Percentiles rank a stretch among this genome's conserved stretches.
Evolutionary conservation across 1,140 invertebrate species (phyloP).

Genomic region (Idris sp.): DNA sequence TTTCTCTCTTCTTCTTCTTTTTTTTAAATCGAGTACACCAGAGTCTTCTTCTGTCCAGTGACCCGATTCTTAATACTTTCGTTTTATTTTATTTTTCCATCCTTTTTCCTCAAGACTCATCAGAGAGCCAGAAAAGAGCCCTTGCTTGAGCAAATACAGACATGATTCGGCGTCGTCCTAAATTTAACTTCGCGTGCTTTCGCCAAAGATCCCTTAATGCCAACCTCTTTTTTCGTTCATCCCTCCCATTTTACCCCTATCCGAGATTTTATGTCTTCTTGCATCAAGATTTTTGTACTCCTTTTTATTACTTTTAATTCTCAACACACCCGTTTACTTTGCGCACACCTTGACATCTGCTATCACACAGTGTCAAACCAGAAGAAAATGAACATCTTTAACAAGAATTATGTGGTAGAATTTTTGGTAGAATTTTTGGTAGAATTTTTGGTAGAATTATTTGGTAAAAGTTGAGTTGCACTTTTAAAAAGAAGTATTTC

Average conservation of each 20-base stretch:
- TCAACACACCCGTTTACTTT: conserved; percentile 35
- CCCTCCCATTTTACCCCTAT: background rate
- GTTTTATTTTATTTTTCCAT: no score
- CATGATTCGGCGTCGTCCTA: conserved; percentile 55
- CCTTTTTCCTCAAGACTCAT: no score
- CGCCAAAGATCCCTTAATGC: conserved; percentile 53
- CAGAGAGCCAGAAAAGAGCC: conserved; percentile 47
- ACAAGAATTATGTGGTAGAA: no score
- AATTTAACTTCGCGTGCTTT: conserved; percentile 59
- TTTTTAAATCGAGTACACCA: conserved; percentile 33
- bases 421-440: no score
- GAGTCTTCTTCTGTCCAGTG: conserved; percentile 46
- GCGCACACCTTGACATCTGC: conserved; percentile 21
- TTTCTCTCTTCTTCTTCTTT: no score
- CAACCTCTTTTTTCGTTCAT: background rate
- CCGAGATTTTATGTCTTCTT: background rate
- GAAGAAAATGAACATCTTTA: no score
- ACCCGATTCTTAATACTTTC: conserved; percentile 40
- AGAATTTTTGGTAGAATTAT: no score
- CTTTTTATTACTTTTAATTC: conserved; percentile 44
- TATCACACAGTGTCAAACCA: no score
- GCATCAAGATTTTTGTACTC: background rate
- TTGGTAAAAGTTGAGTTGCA: no score
- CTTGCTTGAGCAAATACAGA: conserved; percentile 59
- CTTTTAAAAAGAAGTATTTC: no score